Evolutionary conservation across 2,888 invertebrate species (phyloP), one percentile per base, ranked within the genome.

Genomic region (Crepidodera aurea): DNA sequence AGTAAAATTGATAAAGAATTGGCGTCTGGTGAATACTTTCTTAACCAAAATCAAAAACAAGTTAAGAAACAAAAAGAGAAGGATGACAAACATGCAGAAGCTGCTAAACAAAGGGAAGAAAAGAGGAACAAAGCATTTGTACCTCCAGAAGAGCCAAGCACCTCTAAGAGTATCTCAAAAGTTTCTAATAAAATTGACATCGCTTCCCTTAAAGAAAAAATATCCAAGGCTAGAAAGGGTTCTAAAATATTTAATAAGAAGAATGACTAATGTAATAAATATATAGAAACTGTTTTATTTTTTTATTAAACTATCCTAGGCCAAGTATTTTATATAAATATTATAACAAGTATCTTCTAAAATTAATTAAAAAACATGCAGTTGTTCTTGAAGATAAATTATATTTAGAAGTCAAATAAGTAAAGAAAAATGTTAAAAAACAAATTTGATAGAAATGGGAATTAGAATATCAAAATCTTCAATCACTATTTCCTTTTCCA

Each of bases 21-120:
- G 77, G 96, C 93, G n/a, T 87, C 91, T 40, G 99, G 99, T 58
- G 98, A 98, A 84, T 99, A 94, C 82, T 99, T 99, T 87, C 87
- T 98, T 51, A 94, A 91, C 73, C 90, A 93, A 77, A 90, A 91
- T 68, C 91, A 94, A 71, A 90, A 88, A 78, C 86, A 84, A 68
- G 86, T 87, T 0, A 90, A 89, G 74, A 86, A 84, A 66, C 86
- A 86, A 60, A 90, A 91, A 77, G 91, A 92, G 73, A 89, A 88
- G 67, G 88, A 90, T 68, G 90, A 91, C 65, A 94, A 91, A 77
- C 91, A 94, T 77, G 84, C 86, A 13, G 88, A 88, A 73, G 90
- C 88, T 1, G 87, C 89, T 44, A 89, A 89, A 72, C 86, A 85
- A 58, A 87, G 91, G 70, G 88, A 93, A 66, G 92, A 92, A 73